These are phyloP conservation scores for Pelecanoides urinatrix DNA, from an alignment of 2,113 vertebrate genomes.

Conservation along the genomic window DNA sequence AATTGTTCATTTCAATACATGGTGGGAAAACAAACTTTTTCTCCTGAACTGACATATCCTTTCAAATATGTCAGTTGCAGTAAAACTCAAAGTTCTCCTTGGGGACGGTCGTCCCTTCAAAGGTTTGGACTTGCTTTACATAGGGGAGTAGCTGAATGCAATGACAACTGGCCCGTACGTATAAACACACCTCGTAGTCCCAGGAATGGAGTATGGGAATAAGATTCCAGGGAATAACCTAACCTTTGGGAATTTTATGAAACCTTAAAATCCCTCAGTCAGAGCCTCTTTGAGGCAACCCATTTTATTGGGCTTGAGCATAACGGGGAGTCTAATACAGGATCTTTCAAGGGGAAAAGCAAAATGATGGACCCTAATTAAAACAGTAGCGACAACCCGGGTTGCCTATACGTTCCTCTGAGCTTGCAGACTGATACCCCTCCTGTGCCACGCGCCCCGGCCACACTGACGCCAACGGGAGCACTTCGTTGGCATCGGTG, in stretches of 20 bases:
- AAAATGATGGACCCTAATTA: background rate
- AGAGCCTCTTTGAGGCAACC: background rate
- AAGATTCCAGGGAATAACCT: background rate
- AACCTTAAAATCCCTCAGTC: background rate
- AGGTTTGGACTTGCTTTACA: background rate
- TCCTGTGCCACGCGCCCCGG: background rate
- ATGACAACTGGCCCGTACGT: background rate
- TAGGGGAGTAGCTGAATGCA: background rate
- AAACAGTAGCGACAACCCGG: background rate
- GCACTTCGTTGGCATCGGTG: background rate
- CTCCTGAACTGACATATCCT: background rate
- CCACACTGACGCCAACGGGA: accelerated
- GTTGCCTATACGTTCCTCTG: background rate
- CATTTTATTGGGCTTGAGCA: background rate
- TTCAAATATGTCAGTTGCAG: background rate
- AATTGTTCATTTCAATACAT: background rate
- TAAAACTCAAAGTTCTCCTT: background rate
- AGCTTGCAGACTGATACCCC: background rate
- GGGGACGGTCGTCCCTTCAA: background rate
- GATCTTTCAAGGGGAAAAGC: background rate
- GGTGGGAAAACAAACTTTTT: background rate
- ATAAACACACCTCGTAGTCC: background rate
- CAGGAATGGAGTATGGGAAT: background rate
- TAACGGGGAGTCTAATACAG: accelerated
- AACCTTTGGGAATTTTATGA: background rate